Base-by-base conservation (phyloP, 2,888 invertebrate species). In the Miltochrista miniata region DNA sequence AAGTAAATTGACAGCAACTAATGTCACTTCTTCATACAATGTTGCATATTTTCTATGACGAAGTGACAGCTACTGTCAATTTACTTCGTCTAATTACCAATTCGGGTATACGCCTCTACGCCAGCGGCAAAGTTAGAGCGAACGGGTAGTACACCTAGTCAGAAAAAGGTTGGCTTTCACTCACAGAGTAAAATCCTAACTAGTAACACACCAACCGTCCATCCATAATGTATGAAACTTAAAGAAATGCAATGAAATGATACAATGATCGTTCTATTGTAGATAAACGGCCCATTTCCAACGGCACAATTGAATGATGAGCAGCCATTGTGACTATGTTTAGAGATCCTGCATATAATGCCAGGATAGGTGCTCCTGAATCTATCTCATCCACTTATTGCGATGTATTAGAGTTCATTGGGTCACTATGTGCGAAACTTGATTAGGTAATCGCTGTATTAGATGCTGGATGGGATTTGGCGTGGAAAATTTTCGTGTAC, bases 291-390 rank as follows among this genome's bases (percentile, higher is more conserved):
- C 66, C 85, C 78, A 80, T 87, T 87, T 87, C 87, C 88, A 87
- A 76, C 62, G 72, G 68, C 74, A 84, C 90, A 91, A 91, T 91
- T 90, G 91, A 83, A 90, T 91, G 90, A 90, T 91, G 81, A 81
- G 81, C 56, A 77, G 51, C 85, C 81, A 88, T 90, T 90, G 90
- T 90, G 84, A 80, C 90, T 88, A 90, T 88, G 90, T 90, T 90
- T 90, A 90, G 91, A 90, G 90, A 81, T 90, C 91, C 90, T 90
- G 90, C 85, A 74, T 69, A 76, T 84, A 82, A 85, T 83, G 79
- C 70, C 76, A 76, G 81, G 83, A 81, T 84, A 87, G 86, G 86
- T 87, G 84, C 83, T 76, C 72, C 71, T 36, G 55, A 59, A 36
- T 59, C 68, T 67, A 82, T 77, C 82, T 73, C 67, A 72, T 72